These are phyloP conservation scores for Urophycis tenuis DNA, from an alignment of 2,797 vertebrate genomes.

Conservation along the genomic window DNA sequence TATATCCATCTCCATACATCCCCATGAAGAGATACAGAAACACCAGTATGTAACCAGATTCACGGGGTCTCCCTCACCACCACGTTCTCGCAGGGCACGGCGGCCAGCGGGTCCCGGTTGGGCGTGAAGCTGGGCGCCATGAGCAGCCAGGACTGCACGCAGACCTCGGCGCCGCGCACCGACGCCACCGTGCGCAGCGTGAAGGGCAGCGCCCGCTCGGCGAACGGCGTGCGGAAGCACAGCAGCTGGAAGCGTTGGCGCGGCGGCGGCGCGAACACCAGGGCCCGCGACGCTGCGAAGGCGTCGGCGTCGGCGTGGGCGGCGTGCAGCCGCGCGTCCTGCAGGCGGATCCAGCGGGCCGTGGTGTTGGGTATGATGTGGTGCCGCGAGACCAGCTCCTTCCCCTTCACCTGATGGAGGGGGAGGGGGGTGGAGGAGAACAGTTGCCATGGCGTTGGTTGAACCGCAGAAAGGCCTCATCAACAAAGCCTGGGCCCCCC, in stretches of 20 bases:
- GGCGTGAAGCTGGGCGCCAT: slow-evolving; percentile 82
- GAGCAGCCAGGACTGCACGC: slow-evolving; percentile 84
- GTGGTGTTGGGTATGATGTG: slow-evolving; percentile 86
- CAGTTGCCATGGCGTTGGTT: background rate
- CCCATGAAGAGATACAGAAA: too few species aligned
- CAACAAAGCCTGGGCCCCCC: too few species aligned
- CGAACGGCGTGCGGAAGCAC: slow-evolving; percentile 75
- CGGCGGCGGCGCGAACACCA: slow-evolving; percentile 75
- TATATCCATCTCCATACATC: too few species aligned
- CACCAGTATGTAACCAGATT: background rate
- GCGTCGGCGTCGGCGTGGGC: slow-evolving; percentile 66
- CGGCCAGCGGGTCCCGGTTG: slow-evolving; percentile 74
- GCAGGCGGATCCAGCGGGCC: slow-evolving; percentile 80
- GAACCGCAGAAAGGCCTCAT: too few species aligned
- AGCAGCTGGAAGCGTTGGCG: slow-evolving; percentile 81
- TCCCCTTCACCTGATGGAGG: slow-evolving; percentile 73
- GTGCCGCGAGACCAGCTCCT: slow-evolving; percentile 80
- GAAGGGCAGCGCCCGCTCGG: slow-evolving; percentile 81
- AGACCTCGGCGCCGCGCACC: slow-evolving; percentile 78
- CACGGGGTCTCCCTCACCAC: slow-evolving; percentile 41
- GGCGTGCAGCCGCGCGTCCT: slow-evolving; percentile 73
- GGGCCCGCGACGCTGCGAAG: slow-evolving; percentile 65
- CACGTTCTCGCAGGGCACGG: slow-evolving; percentile 84
- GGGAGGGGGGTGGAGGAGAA: background rate
- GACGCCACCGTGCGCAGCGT: slow-evolving; percentile 76